phyloP scores from a whole-genome alignment of 2,113 vertebrate species.

The Ellobius talpinus region DNA sequence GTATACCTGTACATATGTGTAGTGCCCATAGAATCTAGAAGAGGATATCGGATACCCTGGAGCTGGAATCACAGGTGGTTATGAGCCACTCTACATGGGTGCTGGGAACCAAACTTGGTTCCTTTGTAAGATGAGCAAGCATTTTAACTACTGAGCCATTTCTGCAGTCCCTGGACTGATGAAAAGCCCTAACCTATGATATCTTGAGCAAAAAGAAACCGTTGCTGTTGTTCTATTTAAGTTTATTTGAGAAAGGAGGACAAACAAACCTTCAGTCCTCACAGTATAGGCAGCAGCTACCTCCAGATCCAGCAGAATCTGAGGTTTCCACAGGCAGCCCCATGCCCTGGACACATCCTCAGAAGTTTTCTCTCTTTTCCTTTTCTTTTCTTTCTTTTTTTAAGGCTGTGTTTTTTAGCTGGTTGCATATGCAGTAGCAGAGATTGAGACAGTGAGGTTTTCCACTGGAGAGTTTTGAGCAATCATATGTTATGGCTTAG shows the following conservation, averaged over 20 bases:
- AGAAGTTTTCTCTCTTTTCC: too few relatives aligned
- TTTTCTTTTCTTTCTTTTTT: background rate
- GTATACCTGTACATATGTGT: background rate
- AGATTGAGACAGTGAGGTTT: background rate
- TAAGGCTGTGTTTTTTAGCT: background rate
- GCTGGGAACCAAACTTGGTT: background rate
- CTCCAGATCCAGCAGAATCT: background rate
- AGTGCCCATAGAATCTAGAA: background rate
- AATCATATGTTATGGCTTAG: conserved; percentile 31
- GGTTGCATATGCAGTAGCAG: background rate
- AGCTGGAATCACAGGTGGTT: background rate
- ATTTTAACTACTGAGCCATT: background rate
- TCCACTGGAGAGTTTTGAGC: conserved; percentile 10
- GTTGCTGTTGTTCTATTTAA: background rate
- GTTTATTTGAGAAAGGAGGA: too few relatives aligned
- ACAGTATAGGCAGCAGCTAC: background rate
- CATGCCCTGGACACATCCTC: background rate
- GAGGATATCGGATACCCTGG: background rate
- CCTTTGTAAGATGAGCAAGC: background rate
- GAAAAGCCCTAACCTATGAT: background rate
- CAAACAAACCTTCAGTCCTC: too few relatives aligned
- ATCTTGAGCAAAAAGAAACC: background rate
- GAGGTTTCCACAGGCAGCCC: background rate
- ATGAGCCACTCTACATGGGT: background rate
- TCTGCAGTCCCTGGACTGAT: background rate